These are phyloP conservation scores for Sclerurus mexicanus DNA, from an alignment of 2,113 vertebrate genomes.

Conservation along the genomic window DNA sequence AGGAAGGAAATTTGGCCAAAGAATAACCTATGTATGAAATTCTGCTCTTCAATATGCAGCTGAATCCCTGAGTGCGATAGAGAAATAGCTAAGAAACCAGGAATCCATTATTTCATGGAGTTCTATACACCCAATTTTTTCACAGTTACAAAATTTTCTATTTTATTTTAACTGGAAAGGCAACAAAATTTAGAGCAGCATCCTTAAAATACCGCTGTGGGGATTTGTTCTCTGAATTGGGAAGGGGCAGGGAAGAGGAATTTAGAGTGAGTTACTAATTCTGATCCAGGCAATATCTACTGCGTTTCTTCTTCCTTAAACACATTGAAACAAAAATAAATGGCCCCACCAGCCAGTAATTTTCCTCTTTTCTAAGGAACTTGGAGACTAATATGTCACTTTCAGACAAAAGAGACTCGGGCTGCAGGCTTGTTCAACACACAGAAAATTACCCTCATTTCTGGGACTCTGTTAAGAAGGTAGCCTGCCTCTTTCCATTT, in stretches of 20 bases:
- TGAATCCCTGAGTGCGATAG: neutral
- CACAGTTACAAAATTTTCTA: neutral
- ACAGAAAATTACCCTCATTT: neutral
- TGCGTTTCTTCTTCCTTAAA: neutral
- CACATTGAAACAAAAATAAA: neutral
- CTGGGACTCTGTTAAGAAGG: neutral
- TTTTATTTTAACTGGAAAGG: neutral
- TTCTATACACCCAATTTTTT: neutral
- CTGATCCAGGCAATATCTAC: neutral
- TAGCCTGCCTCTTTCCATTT: neutral
- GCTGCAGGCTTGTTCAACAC: neutral
- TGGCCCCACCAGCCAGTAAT: neutral
- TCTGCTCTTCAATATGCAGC: neutral
- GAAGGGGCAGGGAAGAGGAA: fast-evolving
- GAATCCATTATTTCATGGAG: neutral
- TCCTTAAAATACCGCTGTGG: neutral
- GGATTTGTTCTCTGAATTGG: neutral
- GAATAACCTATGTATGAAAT: neutral
- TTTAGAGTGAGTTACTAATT: neutral
- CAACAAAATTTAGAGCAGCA: neutral
- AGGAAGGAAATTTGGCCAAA: neutral
- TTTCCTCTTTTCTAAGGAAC: neutral
- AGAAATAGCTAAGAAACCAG: neutral
- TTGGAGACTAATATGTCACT: neutral
- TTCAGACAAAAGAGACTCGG: neutral